phyloP scores from a whole-genome alignment of 2,113 vertebrate genomes.

The Synchiropus splendidus region DNA sequence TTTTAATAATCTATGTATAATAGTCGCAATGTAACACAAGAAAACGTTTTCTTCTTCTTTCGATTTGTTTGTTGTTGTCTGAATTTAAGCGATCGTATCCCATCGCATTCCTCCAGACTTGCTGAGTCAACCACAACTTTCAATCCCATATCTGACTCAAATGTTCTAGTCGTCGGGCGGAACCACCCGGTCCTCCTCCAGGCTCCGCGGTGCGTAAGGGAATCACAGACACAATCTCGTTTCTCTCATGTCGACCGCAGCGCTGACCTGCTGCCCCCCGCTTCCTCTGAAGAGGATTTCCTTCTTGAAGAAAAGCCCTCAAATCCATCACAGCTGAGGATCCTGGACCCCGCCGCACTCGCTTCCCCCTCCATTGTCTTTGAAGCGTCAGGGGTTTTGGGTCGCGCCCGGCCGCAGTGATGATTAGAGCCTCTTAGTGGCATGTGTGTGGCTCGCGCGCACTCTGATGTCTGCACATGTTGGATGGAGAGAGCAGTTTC shows the following conservation, averaged over 20 bases:
- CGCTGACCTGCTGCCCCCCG: conserved; percentile 48
- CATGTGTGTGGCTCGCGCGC: conserved; percentile 41
- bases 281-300: conserved; percentile 48
- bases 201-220: too few species aligned
- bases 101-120: too few species aligned
- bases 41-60: too few species aligned
- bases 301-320: conserved; percentile 33
- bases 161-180: too few species aligned
- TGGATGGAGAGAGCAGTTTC: conserved; percentile 43
- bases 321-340: conserved; percentile 43
- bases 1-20: too few species aligned
- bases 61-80: too few species aligned
- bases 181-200: too few species aligned
- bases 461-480: conserved; percentile 33
- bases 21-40: too few species aligned
- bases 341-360: conserved; percentile 26
- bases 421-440: conserved; percentile 51
- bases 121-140: too few species aligned
- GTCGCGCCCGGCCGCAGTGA: conserved; percentile 39
- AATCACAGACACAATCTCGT: conserved; percentile 11
- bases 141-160: too few species aligned
- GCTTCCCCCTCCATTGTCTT: conserved; percentile 52
- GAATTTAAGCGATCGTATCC: too few species aligned
- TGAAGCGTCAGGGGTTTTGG: conserved; percentile 46
- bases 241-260: conserved; percentile 50